Percentiles rank a stretch among this genome's conserved stretches.
phyloP scores from a whole-genome alignment of 2,113 vertebrate genomes.

The Heptranchias perlo region DNA sequence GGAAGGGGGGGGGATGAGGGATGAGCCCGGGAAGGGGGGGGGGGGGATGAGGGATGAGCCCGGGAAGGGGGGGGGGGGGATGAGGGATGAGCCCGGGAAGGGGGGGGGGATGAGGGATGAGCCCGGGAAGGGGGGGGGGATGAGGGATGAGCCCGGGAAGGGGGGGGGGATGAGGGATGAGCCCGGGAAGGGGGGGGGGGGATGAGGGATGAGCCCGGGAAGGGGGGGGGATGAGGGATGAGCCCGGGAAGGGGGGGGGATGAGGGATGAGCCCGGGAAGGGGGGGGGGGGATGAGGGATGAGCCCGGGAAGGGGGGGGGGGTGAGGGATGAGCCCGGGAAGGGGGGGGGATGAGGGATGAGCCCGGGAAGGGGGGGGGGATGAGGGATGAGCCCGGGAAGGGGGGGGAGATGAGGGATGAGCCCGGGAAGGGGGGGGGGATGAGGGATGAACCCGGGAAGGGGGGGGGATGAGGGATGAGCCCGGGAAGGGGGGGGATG shows the following conservation, averaged over 20 bases:
- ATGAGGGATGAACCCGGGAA: not conserved
- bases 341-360: constrained; percentile 17
- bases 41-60: constrained; percentile 42
- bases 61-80: constrained; percentile 19
- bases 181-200: constrained; percentile 36
- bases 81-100: not conserved
- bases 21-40: not conserved
- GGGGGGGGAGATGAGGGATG: not conserved
- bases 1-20: not conserved
- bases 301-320: not conserved
- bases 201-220: constrained; percentile 35
- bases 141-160: no score
- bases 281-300: not conserved
- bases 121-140: not conserved
- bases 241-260: constrained; percentile 16
- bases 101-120: not conserved
- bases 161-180: constrained; percentile 36
- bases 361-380: constrained; percentile 33
- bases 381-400: not conserved
- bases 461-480: not conserved
- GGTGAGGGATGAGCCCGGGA: not conserved
- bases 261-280: not conserved
- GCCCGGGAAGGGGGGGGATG: constrained; percentile 36
- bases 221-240: not conserved
- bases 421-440: not conserved